Base-by-base conservation (phyloP, 1,140 invertebrate genomes). In the Hylyphantes graminicola region DNA sequence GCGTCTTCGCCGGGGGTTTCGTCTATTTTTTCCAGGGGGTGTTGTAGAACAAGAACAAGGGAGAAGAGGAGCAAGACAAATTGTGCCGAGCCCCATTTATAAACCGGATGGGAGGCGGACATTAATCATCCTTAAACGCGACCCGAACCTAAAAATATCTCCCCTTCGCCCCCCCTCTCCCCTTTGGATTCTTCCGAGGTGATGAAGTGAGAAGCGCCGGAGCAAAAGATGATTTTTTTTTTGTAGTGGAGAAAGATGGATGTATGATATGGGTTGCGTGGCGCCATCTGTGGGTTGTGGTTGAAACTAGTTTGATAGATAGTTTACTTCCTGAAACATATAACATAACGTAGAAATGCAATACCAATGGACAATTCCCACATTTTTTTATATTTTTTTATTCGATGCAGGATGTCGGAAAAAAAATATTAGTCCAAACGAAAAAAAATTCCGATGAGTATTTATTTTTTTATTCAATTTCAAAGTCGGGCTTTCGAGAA, bases 81-180 rank as follows among this genome's bases (percentile, higher is more conserved):
- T 81, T 81, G 73, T 81, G 19, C 57, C 67, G 19, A 55, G 79
- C 35, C 79, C 79, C 68, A 81, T 81, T 81, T 81, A 81, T 81
- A 81, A 35, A 81, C 79, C 68, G 68, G 57, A 81, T 70, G 68
- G 79, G 61, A 73, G 65, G 79, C 79, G 68, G 67, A 48, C 79
- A 81, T 81, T 81, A 81, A 81, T 81, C 79, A 81, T 81, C 79
- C 79, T 81, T 81, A 81, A 81, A 81, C 79, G 67, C 79, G 79
- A 81, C 79, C 68, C 53, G 15, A 35, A 35, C 77, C 79, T 81
- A 81, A 81, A 81, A 81, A 81, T 81, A 81, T 81, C 79, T 68
- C 63, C 55, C n/a, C n/a, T n/a, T 35, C 35, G 2, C 35, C 35
- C 35, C 35, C 35, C 35, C 35, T 5, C 35, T 5, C 35, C 35